These are phyloP conservation scores for Volucella inflata DNA, from an alignment of 2,888 invertebrate genomes.

Conservation along the genomic window DNA sequence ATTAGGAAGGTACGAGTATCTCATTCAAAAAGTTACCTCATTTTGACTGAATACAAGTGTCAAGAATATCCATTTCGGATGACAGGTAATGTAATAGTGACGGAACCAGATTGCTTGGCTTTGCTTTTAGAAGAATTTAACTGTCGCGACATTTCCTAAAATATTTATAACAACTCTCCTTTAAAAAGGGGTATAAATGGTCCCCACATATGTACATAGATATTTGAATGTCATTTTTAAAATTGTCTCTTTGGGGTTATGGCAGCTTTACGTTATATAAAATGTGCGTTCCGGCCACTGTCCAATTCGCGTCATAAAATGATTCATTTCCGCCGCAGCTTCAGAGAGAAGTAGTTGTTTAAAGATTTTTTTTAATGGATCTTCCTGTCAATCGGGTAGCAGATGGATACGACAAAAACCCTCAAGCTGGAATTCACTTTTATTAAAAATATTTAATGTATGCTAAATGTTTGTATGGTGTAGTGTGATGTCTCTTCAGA, in stretches of 20 bases:
- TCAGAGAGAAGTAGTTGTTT: slow-evolving; percentile 49
- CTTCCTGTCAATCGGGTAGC: slow-evolving; percentile 71
- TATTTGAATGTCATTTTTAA: too few species aligned
- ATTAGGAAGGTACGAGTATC: slow-evolving; percentile 31
- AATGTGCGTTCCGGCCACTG: slow-evolving; percentile 14
- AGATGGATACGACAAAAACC: slow-evolving; percentile 41
- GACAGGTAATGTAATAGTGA: slow-evolving; percentile 45
- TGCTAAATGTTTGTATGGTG: background rate
- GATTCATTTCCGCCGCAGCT: slow-evolving; percentile 54
- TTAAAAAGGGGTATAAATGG: background rate
- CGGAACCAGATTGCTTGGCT: slow-evolving; percentile 26
- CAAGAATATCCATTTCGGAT: slow-evolving; percentile 58
- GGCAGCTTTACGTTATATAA: slow-evolving; percentile 47
- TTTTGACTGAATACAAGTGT: slow-evolving; percentile 39
- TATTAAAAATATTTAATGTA: slow-evolving; percentile 26
- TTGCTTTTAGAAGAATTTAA: slow-evolving; percentile 7
- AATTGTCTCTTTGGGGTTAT: background rate
- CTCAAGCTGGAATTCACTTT: slow-evolving; percentile 40
- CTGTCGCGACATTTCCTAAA: slow-evolving; percentile 9
- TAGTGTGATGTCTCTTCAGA: too few species aligned
- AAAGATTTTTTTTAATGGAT: slow-evolving; percentile 61
- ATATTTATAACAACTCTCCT: background rate
- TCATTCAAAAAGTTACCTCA: slow-evolving; percentile 60
- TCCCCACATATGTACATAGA: slow-evolving; percentile 26
- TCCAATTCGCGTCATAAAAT: slow-evolving; percentile 44